Evolutionary conservation across 2,113 vertebrate genomes (phyloP).

Genomic region (Psophia crepitans): DNA sequence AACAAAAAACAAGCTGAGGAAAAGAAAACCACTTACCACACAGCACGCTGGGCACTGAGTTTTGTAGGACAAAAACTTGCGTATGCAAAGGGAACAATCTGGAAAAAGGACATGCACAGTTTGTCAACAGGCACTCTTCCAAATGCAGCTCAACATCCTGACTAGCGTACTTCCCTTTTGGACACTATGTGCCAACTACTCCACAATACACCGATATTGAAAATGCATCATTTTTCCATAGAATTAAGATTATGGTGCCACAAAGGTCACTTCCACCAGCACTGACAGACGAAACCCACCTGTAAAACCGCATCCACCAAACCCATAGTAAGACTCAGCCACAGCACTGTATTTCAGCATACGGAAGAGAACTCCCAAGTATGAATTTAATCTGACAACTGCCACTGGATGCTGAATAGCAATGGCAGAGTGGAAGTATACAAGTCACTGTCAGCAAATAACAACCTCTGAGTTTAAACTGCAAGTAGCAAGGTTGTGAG

Average conservation of each 20-base stretch:
- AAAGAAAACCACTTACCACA: conserved; percentile 78
- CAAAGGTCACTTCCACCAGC: neutral
- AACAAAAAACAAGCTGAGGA: neutral
- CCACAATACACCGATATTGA: neutral
- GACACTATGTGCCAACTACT: neutral
- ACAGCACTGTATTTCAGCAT: neutral
- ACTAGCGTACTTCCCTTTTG: neutral
- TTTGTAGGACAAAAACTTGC: conserved; percentile 92
- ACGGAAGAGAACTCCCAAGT: neutral
- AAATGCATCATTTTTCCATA: neutral
- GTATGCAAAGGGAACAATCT: conserved; percentile 97
- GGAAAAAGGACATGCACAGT: neutral
- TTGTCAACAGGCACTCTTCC: neutral
- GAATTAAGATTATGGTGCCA: neutral
- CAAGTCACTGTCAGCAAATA: neutral
- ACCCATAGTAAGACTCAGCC: neutral
- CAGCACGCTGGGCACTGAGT: conserved; percentile 90
- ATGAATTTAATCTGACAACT: neutral
- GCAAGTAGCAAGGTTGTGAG: neutral
- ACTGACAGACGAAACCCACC: neutral
- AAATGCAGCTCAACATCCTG: neutral
- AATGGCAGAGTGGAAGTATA: neutral
- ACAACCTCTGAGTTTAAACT: neutral
- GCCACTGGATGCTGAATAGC: neutral
- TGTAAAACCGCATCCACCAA: neutral